These are phyloP conservation scores for Monodelphis domestica DNA, from an alignment of 2,797 vertebrate genomes.

Conservation along the genomic window DNA sequence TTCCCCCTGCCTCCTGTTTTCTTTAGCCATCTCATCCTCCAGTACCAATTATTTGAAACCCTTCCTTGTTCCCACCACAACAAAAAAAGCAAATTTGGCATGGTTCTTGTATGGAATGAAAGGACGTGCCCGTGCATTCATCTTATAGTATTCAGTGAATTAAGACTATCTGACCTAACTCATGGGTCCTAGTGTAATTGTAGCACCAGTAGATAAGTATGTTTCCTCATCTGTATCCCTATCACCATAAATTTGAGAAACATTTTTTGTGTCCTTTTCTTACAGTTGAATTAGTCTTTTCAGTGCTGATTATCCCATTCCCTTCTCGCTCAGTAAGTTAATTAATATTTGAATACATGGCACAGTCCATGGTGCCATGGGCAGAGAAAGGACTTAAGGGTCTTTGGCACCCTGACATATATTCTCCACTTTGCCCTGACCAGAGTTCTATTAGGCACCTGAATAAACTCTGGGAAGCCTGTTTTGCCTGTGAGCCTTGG, in stretches of 20 bases:
- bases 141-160: conserved; percentile 45
- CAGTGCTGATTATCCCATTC: conserved; percentile 33
- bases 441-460: conserved; percentile 19
- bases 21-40: conserved; percentile 17
- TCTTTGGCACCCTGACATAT: conserved; percentile 10
- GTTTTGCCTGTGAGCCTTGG: not conserved
- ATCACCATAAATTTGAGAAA: conserved; percentile 32
- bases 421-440: conserved; percentile 15
- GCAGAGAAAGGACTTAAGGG: conserved; percentile 46
- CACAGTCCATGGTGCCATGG: conserved; percentile 61
- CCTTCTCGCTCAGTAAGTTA: conserved; percentile 55
- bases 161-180: conserved; percentile 30
- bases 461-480: not conserved
- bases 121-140: conserved; percentile 40
- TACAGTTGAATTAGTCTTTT: not conserved
- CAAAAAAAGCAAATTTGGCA: conserved; percentile 40
- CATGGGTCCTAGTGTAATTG: conserved; percentile 41
- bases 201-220: conserved; percentile 41
- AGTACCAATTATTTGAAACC: conserved; percentile 14
- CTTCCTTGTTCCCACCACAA: conserved; percentile 14
- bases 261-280: conserved; percentile 29
- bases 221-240: conserved; percentile 33
- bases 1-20: conserved; percentile 1
- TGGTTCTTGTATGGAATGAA: conserved; percentile 24
- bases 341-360: conserved; percentile 64